These are phyloP conservation scores for Bradypodion ventrale DNA, from an alignment of 2,797 vertebrate species.

Conservation along the genomic window DNA sequence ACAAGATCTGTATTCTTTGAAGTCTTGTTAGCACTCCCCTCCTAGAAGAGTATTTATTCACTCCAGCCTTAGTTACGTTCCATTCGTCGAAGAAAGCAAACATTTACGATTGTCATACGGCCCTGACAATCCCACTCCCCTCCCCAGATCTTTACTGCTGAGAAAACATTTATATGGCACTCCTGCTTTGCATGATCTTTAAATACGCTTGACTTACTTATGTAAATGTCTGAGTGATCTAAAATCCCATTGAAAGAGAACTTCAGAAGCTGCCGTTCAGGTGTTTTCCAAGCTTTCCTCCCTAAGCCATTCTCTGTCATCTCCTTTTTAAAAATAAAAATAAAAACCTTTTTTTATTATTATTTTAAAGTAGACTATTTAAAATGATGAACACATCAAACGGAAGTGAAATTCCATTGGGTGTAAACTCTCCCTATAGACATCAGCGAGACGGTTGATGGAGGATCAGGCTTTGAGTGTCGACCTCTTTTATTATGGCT, in stretches of 20 bases:
- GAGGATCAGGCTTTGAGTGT: constrained; percentile 22
- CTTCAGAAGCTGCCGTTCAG: constrained; percentile 25
- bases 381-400: constrained; percentile 51
- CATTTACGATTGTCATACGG: constrained; percentile 49
- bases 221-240: constrained; percentile 61
- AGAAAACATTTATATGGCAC: not conserved
- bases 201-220: constrained; percentile 60
- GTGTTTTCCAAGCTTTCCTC: constrained; percentile 22
- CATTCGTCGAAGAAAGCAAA: constrained; percentile 54
- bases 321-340: too few species aligned
- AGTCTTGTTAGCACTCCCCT: not conserved
- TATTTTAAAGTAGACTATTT: constrained; percentile 41
- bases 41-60: constrained; percentile 33
- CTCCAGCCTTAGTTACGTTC: constrained; percentile 47
- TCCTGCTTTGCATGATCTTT: constrained; percentile 55
- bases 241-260: constrained; percentile 53
- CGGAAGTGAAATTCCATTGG: not conserved
- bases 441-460: constrained; percentile 23
- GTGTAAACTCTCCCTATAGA: constrained; percentile 17
- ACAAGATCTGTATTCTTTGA: too few species aligned
- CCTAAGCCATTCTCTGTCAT: constrained; percentile 28
- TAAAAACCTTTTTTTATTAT: constrained; percentile 37
- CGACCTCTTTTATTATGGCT: constrained; percentile 62
- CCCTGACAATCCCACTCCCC: constrained; percentile 27
- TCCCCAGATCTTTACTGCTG: constrained; percentile 18